Evolutionary conservation across 2,797 vertebrate species (phyloP), one percentile per base, ranked within the genome.

Genomic region (Florisuga fusca): DNA sequence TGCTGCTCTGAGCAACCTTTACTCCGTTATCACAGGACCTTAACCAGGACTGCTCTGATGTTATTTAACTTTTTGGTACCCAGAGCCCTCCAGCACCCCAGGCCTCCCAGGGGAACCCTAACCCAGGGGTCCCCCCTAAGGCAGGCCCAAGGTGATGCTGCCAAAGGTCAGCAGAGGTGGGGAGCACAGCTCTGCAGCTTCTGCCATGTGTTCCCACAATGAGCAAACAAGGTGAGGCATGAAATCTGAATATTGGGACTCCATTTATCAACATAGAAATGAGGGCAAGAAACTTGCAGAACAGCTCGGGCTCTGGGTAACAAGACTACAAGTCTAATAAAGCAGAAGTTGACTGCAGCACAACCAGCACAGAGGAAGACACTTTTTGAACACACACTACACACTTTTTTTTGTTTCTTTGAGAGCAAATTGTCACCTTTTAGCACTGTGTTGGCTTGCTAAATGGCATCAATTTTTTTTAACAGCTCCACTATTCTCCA

Each of bases 161-260:
- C 36, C 75, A 61, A 25, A 29, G 23, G 31, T 13, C 38, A 26
- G 48, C 15, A 64, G 51, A 38, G 54, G 50, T 0, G 38, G 58
- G 62, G 77, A 29, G 31, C 50, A 23, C n/a, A 16, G 31, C 27
- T 23, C 38, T 14, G 6, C 46, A 76, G 48, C 53, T 55, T 1
- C 0, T 61, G 80, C 36, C 23, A 1, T 1, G 12, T 15, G 25
- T 17, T 53, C 55, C 55, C 12, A 0, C 0, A 34, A 4, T 0
- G 2, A 75, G 26, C 46, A 87, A 62, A 75, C 19, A 22, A 53
- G 10, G 21, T 3, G 2, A 73, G 53, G 25, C 18, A 54, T 0
- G 7, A 79, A 71, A 87, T 34, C 31, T 46, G 61, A 90, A 80
- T n/a, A 31, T 15, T 33, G n/a, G 18, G 46, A 71, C 8, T 2